Percentiles rank a stretch among this genome's conserved stretches.
Conservation (phyloP, 1,140 invertebrate genomes). For the Anadara kagoshimensis region DNA sequence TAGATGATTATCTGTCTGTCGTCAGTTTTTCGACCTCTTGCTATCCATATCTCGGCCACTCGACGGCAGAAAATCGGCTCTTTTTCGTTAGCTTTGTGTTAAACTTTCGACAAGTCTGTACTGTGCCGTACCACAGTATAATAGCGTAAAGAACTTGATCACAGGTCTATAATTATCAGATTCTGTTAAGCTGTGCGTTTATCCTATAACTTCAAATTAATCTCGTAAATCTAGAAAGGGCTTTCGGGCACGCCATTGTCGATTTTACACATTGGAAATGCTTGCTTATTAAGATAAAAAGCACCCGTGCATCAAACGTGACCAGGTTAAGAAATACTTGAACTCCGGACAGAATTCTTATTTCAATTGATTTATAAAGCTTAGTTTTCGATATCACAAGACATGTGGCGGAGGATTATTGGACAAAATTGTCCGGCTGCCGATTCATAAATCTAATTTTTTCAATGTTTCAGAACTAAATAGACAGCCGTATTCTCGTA, state of each 20-base stretch:
- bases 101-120: no score
- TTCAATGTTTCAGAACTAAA: not conserved
- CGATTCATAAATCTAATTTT: constrained; percentile 8
- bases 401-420: constrained; percentile 24
- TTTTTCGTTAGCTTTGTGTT: no score
- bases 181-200: no score
- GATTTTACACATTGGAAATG: constrained; percentile 7
- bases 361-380: constrained; percentile 19
- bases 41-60: no score
- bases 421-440: constrained; percentile 17
- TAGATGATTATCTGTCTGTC: no score
- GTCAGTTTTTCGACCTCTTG: no score
- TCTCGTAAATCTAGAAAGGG: constrained; percentile 4
- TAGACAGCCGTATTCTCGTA: constrained; percentile 17
- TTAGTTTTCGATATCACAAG: constrained; percentile 3
- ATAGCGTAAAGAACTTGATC: no score
- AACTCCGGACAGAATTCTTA: constrained; percentile 28
- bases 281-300: constrained; percentile 29
- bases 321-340: constrained; percentile 18
- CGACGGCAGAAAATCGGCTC: no score
- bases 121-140: no score
- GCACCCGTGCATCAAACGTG: not conserved
- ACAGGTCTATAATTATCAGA: no score
- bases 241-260: constrained; percentile 7
- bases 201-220: not conserved